Evolutionary conservation across 2,797 vertebrate species (phyloP), one percentile per base, ranked within the genome.

Genomic region (Menidia menidia): DNA sequence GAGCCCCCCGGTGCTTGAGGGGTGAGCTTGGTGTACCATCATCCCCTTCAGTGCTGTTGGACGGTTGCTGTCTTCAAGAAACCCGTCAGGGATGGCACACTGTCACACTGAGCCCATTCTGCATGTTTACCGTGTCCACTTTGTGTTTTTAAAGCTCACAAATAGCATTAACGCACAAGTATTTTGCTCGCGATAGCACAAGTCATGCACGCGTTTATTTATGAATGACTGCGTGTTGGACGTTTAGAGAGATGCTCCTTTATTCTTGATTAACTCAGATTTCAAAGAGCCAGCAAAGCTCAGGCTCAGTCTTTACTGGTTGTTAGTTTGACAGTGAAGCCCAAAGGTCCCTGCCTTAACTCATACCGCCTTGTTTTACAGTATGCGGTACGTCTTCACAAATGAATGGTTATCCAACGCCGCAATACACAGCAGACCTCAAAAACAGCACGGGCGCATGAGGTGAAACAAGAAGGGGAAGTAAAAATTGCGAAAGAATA

Each of bases 391-490:
- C 80, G 87, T 84, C 89, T 83, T 89, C 91, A 87, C 93, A 88
- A 94, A 90, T 88, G 89, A 92, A 92, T 84, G 88, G 85, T 89
- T 88, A 85, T 92, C 88, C 89, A 89, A 88, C 82, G 89, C 78
- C 88, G 89, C 83, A 90, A 86, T 87, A 85, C 89, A 89, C 88
- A 72, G 70, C 88, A 88, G 90, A 91, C 87, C 82, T 84, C 69
- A 56, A 59, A 70, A 78, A 82, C 82, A 84, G 86, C 78, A 64
- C 75, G 78, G 80, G 79, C 72, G 15, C 78, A 79, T 64, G 75
- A 80, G 72, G 81, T 68, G 60, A 81, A 73, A 66, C 67, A 64
- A 60, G 80, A 78, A 62, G 68, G 71, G 75, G 84, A 82, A 74
- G 75, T 53, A 61, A 60, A 84, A 71, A 74, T 66, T 25, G 25